Evolutionary conservation across 1,140 invertebrate genomes (phyloP), one percentile per base, ranked within the genome.

Genomic region (Trachymyrmex septentrionalis): DNA sequence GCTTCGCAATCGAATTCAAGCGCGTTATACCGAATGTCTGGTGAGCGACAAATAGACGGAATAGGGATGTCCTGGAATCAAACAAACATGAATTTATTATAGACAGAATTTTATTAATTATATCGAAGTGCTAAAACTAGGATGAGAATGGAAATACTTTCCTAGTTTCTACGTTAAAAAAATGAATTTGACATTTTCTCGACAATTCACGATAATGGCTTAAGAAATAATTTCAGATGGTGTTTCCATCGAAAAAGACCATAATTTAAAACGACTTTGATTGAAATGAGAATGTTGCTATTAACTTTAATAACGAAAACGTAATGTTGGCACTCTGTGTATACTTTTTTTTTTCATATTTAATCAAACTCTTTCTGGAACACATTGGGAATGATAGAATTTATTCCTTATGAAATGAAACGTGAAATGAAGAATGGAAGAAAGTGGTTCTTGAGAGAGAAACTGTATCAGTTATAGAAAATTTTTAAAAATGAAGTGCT

Each of bases 1-100:
- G 7, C 30, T 53, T 27, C 59, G 57, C 50, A 80, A 86, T 86
- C 48, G 85, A 48, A 76, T 80, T 88, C 76, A 57, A 87, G 48
- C 72, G 55, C 69, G 59, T 75, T 75, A 73, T 19, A 73, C 61
- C 12, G 73, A 57, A 7, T n/a, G 16, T 77, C 38, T 48, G 24
- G 27, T 50, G 27, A 57, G 30, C 12, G 73, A 24, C 4, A 67
- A 27, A 24, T 4, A 34, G 38, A 48, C 21, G 9, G 12, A 24
- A 50, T 30, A 21, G n/a, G 3, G 2, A n/a, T 55, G 44, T 69
- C 3, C 2, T n/a, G 21, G 1, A 66, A 78, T 66, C 1, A 5
- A 30, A 67, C 7, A n/a, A 50, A 67, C 6, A 14, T 78, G 19
- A 64, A 64, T 63, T 63, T 27, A 16, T 64, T 30, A 38, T 4